Base-by-base conservation (phyloP, 2,888 invertebrate genomes). In the Teinopalpus imperialis region DNA sequence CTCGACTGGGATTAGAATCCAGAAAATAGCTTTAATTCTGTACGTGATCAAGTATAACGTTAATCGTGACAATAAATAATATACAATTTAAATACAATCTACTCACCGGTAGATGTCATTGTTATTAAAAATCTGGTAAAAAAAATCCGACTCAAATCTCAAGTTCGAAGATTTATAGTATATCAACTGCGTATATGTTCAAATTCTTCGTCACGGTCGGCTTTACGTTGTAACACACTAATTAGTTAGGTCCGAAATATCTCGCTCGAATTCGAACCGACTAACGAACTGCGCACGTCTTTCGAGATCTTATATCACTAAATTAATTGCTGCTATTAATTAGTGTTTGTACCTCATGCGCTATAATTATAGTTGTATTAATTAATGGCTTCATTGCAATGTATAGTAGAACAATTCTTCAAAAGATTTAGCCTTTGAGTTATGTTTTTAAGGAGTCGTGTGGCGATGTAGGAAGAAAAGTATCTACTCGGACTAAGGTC, bases 201-300 rank as follows among this genome's bases (percentile, higher is more conserved):
- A 27, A 43, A 34, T 43, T 43, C 35, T 13, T 10, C 21, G 35
- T 30, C 29, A 36, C 43, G 35, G 14, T 35, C 23, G 29, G 20
- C 9, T 42, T 20, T 3, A 36, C 21, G 30, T 2, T 4, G 20
- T 20, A 13, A 3, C 10, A 23, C 13, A 43, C 43, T 29, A 43
- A 43, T 43, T 43, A 36, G 43, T 35, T 16, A 43, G 29, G 9
- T 30, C 35, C 29, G 29, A 43, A 43, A 43, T 43, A 35, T 34
- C 26, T 20, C 27, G 6, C 7, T 18, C 39, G 27, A n/a, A 43
- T 43, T 43, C 27, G 18, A 43, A 27, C 10, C 43, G 36, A 13
- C 24, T 34, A 34, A 36, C 16, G 43, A 36, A 43, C 27, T n/a
- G 27, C 13, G 24, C 32, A 13, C 8, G 34, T 34, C 35, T 5